phyloP scores from a whole-genome alignment of 2,888 invertebrate genomes.

The Mythimna lalbum region DNA sequence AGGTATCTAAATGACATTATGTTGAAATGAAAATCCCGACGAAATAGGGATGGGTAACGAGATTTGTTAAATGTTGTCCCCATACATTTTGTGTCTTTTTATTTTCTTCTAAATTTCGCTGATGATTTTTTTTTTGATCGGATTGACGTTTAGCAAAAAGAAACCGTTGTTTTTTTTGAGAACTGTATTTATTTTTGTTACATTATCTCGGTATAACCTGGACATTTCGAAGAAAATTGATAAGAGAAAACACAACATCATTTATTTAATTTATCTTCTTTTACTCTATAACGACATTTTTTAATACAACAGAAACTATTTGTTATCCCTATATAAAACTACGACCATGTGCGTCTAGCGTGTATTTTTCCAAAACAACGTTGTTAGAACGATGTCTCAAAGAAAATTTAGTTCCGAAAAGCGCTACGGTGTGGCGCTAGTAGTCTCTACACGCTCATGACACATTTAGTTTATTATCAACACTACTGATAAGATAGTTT shows the following conservation, averaged over 20 bases:
- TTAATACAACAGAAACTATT: not conserved
- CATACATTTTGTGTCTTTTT: constrained; percentile 36
- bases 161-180: constrained; percentile 14
- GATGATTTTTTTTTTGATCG: constrained; percentile 22
- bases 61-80: constrained; percentile 51
- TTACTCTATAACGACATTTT: not conserved
- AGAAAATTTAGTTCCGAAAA: constrained; percentile 44
- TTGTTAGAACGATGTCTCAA: not conserved
- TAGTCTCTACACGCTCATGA: not conserved
- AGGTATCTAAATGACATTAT: constrained; percentile 76
- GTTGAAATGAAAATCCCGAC: constrained; percentile 60
- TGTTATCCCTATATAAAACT: constrained; percentile 9
- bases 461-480: not conserved
- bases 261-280: not conserved
- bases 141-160: constrained; percentile 31
- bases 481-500: not conserved
- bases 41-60: constrained; percentile 54
- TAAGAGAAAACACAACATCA: not conserved
- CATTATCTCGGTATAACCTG: not conserved
- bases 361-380: constrained; percentile 39
- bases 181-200: constrained; percentile 33
- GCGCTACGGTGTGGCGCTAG: constrained; percentile 51
- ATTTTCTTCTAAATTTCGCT: constrained; percentile 24
- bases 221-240: not conserved
- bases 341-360: constrained; percentile 33